Evolutionary conservation across 2,888 invertebrate species (phyloP).

Genomic region (Sphaerophoria rueppellii): DNA sequence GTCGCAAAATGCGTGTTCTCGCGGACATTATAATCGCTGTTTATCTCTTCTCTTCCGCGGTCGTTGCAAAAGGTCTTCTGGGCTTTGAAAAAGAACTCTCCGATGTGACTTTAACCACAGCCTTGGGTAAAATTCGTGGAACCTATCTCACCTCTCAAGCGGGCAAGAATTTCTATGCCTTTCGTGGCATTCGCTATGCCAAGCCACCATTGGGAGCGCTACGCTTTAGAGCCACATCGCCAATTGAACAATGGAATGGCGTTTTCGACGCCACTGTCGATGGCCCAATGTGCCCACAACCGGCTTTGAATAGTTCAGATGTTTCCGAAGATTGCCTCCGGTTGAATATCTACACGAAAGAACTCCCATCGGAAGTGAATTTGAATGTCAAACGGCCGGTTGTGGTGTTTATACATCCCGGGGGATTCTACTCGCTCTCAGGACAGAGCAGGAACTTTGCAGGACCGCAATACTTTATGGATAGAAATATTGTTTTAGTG

Average conservation of each 20-base stretch:
- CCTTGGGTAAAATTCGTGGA: slow-evolving; percentile 81
- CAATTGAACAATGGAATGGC: slow-evolving; percentile 82
- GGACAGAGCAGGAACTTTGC: slow-evolving; percentile 84
- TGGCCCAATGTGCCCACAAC: slow-evolving; percentile 84
- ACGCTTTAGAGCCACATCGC: slow-evolving; percentile 82
- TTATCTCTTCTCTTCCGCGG: not conserved
- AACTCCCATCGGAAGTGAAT: slow-evolving; percentile 78
- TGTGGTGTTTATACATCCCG: slow-evolving; percentile 87
- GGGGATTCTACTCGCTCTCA: slow-evolving; percentile 86
- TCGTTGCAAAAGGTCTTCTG: slow-evolving; percentile 10
- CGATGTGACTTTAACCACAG: slow-evolving; percentile 80
- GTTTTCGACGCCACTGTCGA: slow-evolving; percentile 84
- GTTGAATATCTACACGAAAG: slow-evolving; percentile 84
- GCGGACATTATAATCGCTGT: slow-evolving; percentile 5
- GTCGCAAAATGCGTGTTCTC: slow-evolving; percentile 49
- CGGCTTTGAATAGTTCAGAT: slow-evolving; percentile 78
- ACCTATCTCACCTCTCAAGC: slow-evolving; percentile 79
- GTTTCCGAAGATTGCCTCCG: slow-evolving; percentile 85
- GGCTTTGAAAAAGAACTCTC: slow-evolving; percentile 80
- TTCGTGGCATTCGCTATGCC: slow-evolving; percentile 81
- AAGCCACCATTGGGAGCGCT: slow-evolving; percentile 79
- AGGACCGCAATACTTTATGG: slow-evolving; percentile 85
- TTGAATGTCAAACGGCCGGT: slow-evolving; percentile 83
- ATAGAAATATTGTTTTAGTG: slow-evolving; percentile 86
- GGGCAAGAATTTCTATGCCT: slow-evolving; percentile 81